Conservation (phyloP, 2,797 vertebrate genomes). For the Acanthurus lineatus region DNA sequence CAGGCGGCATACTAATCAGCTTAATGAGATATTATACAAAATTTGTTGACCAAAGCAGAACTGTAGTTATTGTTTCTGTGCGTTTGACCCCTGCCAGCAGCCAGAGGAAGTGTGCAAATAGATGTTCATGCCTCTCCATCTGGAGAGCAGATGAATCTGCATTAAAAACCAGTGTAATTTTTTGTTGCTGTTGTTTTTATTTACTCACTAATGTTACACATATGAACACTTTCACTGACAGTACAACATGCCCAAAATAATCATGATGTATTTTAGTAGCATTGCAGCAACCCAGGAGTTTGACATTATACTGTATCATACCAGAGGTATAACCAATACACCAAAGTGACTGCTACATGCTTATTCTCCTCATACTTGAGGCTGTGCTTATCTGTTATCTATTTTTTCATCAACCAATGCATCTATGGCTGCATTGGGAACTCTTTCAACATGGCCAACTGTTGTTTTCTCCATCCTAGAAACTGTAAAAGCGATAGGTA, state of each 20-base stretch:
- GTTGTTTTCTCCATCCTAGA: conserved; percentile 69
- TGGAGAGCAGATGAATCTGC: conserved; percentile 79
- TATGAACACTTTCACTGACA: conserved; percentile 46
- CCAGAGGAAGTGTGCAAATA: conserved; percentile 84
- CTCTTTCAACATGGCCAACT: conserved; percentile 67
- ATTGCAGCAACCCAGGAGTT: conserved; percentile 47
- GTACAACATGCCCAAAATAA: conserved; percentile 20
- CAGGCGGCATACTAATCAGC: conserved; percentile 98
- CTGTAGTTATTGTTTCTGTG: conserved; percentile 93
- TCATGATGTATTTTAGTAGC: background rate
- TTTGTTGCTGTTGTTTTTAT: conserved; percentile 52
- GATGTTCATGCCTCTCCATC: conserved; percentile 77
- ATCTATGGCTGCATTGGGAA: conserved; percentile 64
- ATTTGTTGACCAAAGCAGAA: conserved; percentile 99
- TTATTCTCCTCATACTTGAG: conserved; percentile 33
- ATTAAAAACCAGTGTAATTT: conserved; percentile 67
- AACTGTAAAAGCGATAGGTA: conserved; percentile 59
- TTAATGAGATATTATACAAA: conserved; percentile 99
- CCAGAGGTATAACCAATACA: conserved; percentile 46
- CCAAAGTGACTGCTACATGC: conserved; percentile 18
- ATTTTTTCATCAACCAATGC: conserved; percentile 49
- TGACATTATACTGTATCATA: conserved; percentile 86
- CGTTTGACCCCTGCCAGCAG: conserved; percentile 93
- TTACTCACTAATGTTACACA: conserved; percentile 60
- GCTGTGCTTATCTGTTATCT: conserved; percentile 51